A percentile compares a stretch with the other conserved stretches of the same genome.
Conservation (phyloP, 2,888 invertebrate species). For the Xylota sylvarum region DNA sequence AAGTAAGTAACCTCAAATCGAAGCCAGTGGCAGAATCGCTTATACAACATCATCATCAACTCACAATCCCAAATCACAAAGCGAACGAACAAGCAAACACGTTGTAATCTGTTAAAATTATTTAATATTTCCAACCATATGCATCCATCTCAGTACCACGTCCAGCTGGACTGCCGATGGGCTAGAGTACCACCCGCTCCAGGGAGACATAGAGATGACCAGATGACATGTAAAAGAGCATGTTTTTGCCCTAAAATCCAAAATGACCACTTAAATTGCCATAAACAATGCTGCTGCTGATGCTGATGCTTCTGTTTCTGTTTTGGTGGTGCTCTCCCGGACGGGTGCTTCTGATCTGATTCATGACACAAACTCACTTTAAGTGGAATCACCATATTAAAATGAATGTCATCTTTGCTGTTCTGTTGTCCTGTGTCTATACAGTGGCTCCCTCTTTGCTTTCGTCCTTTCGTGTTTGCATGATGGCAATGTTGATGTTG, state of each 20-base stretch:
- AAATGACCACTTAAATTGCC: constrained; percentile 75
- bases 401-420: constrained; percentile 71
- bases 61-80: constrained; percentile 29
- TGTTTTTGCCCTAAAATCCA: constrained; percentile 67
- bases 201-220: constrained; percentile 22
- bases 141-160: background rate
- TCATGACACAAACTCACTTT: constrained; percentile 74
- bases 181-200: too few species aligned
- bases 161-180: too few species aligned
- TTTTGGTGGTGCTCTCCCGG: constrained; percentile 35
- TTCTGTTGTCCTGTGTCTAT: constrained; percentile 27
- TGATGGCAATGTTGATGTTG: constrained; percentile 61
- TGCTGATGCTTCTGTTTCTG: constrained; percentile 57
- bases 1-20: constrained; percentile 10
- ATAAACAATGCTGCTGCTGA: constrained; percentile 64
- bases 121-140: constrained; percentile 63
- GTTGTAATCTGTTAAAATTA: constrained; percentile 62
- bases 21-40: background rate
- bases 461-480: constrained; percentile 53
- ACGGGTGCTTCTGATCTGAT: constrained; percentile 68
- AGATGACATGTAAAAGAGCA: constrained; percentile 67
- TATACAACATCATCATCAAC: background rate
- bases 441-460: constrained; percentile 18
- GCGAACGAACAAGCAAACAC: constrained; percentile 36
- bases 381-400: constrained; percentile 75